Evolutionary conservation across 35 echinoderm and acorn worm genomes (phyloP), one percentile per base, ranked within the genome.

Genomic region (Lytechinus variegatus): DNA sequence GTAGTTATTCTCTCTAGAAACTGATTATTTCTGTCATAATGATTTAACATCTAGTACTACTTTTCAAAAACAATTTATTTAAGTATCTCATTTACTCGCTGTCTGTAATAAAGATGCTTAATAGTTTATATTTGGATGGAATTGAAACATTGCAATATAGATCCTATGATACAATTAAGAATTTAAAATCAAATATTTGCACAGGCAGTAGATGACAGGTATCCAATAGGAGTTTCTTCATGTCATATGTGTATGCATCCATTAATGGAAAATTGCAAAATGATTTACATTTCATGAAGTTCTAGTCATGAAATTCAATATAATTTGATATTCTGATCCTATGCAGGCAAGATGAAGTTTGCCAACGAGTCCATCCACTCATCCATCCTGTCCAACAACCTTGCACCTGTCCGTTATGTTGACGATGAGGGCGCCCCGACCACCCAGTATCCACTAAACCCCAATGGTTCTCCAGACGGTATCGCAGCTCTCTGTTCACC

Each of bases 381-480:
- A 55, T 19, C 54, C 4, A 87, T 98, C 27, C 29, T 94, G 2
- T 27, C 61, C 27, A 96, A 95, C 58, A 92, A 94, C 57, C 95
- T 97, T 9, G 95, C 96, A 5, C 96, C 97, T 27, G 93, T 96
- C 10, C 95, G 92, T 28, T 99, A 97, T 88, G 98, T 99, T 0
- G 96, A 99, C 58, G 98, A 99, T 87, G 89, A 97, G 28, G 98
- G 98, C 52, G 71, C 94, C 53, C 86, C 89, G 0, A 99, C 98
- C 52, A 99, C 92, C 53, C 96, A 98, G 95, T 99, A 99, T 94
- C 98, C 98, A 52, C 54, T 96, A 86, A 99, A 99, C 52, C 98
- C 98, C 53, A 99, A 99, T 53, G 98, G 98, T 16, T 99, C 98
- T 52, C 98, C 98, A 10, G 60, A 95, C n/a, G 98, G 97, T 14